Percentiles rank a stretch among this genome's conserved stretches.
Evolutionary conservation across 2,113 vertebrate genomes (phyloP).

Genomic region (Ameiurus melas): DNA sequence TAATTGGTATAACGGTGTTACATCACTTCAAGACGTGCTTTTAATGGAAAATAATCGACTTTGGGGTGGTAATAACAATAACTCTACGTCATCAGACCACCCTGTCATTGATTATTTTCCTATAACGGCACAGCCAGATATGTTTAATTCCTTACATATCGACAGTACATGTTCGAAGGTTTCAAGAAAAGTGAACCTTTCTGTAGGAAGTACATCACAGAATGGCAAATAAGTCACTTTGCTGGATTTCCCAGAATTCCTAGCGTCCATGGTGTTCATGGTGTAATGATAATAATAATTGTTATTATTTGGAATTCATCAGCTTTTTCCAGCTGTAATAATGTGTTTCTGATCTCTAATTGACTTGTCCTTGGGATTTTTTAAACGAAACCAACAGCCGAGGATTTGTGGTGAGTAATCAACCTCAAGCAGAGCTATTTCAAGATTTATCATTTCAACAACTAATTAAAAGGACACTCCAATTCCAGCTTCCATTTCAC

Average conservation of each 20-base stretch:
- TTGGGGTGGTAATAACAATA: background rate
- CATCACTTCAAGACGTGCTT: background rate
- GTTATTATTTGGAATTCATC: background rate
- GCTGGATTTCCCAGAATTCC: background rate
- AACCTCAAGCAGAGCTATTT: conserved; percentile 30
- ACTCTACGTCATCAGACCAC: background rate
- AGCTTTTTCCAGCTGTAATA: background rate
- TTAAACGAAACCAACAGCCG: conserved; percentile 6
- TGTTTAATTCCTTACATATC: background rate
- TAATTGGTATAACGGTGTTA: background rate
- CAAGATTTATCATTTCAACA: conserved; percentile 33
- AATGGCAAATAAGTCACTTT: background rate
- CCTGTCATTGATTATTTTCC: background rate
- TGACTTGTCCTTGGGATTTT: conserved; percentile 7
- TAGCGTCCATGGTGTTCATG: background rate
- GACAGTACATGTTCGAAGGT: background rate
- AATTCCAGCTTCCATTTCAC: conserved; percentile 33
- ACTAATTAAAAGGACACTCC: conserved; percentile 21
- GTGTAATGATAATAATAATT: conserved; percentile 5
- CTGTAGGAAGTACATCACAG: background rate
- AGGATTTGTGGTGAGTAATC: conserved; percentile 25
- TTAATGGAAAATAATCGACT: background rate
- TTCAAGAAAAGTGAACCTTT: background rate
- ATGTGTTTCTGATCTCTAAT: conserved; percentile 7
- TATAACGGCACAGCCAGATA: background rate